A percentile compares a stretch with the other conserved stretches of the same genome.
These are phyloP conservation scores for Drosophila mercatorum DNA, from an alignment of 2,888 invertebrate genomes.

Conservation along the genomic window DNA sequence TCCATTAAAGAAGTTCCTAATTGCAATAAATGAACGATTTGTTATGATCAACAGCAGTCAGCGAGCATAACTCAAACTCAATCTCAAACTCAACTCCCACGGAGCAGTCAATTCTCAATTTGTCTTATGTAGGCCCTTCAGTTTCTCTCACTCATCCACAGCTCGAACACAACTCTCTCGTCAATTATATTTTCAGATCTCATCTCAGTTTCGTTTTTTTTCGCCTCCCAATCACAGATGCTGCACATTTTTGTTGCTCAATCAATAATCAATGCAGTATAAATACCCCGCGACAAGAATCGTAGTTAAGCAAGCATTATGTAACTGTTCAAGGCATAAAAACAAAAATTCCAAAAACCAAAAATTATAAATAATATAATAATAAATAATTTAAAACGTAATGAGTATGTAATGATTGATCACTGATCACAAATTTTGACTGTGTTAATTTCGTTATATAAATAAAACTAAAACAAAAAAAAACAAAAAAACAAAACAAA, in stretches of 20 bases:
- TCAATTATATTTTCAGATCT: constrained; percentile 47
- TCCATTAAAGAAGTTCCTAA: constrained; percentile 82
- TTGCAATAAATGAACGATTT: constrained; percentile 76
- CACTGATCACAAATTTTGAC: constrained; percentile 85
- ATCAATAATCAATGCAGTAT: constrained; percentile 46
- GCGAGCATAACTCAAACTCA: constrained; percentile 17
- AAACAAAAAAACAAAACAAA: neutral
- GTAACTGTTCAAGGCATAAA: constrained; percentile 54
- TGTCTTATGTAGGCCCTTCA: neutral
- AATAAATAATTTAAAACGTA: constrained; percentile 68
- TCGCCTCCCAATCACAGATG: constrained; percentile 11
- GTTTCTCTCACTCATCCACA: constrained; percentile 9
- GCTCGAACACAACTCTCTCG: constrained; percentile 30
- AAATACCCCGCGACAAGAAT: constrained; percentile 37
- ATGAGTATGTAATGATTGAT: constrained; percentile 83
- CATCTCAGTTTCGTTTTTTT: neutral
- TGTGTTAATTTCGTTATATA: constrained; percentile 85
- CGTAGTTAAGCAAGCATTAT: constrained; percentile 62
- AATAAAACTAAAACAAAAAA: constrained; percentile 59
- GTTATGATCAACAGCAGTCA: constrained; percentile 57
- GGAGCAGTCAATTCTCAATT: constrained; percentile 57
- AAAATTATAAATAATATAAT: constrained; percentile 15
- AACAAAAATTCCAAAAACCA: constrained; percentile 13
- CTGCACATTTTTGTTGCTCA: constrained; percentile 66
- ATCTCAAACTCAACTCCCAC: constrained; percentile 43